These are phyloP conservation scores for Craterocephalus amniculus DNA, from an alignment of 2,797 vertebrate genomes.

Conservation along the genomic window DNA sequence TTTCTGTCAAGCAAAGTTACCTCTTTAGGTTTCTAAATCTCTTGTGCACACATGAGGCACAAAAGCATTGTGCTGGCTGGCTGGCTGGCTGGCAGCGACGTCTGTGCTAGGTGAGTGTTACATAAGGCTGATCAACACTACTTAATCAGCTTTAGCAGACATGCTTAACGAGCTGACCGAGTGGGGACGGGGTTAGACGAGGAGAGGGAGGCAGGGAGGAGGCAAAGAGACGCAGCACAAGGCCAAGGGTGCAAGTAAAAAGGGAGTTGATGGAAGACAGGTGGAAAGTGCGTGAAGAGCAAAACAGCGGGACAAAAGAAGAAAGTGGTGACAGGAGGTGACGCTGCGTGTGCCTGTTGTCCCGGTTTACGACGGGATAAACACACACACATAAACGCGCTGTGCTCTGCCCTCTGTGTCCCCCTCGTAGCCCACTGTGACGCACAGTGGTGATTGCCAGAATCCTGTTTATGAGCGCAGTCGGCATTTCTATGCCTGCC, in stretches of 20 bases:
- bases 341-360: conserved; percentile 75
- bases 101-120: conserved; percentile 74
- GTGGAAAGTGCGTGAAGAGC: conserved; percentile 31
- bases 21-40: conserved; percentile 45
- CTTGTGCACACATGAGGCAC: conserved; percentile 27
- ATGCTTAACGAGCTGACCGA: conserved; percentile 78
- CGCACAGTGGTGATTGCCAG: conserved; percentile 48
- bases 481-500: conserved; percentile 23
- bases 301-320: conserved; percentile 37
- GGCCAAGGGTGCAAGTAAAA: conserved; percentile 19
- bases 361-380: conserved; percentile 78
- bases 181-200: conserved; percentile 36
- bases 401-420: conserved; percentile 70
- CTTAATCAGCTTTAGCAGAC: conserved; percentile 81
- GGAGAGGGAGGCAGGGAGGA: conserved; percentile 18
- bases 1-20: conserved; percentile 53
- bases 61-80: conserved; percentile 40
- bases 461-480: conserved; percentile 35
- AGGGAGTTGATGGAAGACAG: conserved; percentile 11
- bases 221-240: conserved; percentile 1
- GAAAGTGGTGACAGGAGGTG: conserved; percentile 78
- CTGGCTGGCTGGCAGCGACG: conserved; percentile 50
- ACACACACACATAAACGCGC: conserved; percentile 65
- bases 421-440: conserved; percentile 63
- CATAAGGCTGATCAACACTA: conserved; percentile 76